Conservation (phyloP, 1,140 invertebrate genomes). For the Ladona fulva region DNA sequence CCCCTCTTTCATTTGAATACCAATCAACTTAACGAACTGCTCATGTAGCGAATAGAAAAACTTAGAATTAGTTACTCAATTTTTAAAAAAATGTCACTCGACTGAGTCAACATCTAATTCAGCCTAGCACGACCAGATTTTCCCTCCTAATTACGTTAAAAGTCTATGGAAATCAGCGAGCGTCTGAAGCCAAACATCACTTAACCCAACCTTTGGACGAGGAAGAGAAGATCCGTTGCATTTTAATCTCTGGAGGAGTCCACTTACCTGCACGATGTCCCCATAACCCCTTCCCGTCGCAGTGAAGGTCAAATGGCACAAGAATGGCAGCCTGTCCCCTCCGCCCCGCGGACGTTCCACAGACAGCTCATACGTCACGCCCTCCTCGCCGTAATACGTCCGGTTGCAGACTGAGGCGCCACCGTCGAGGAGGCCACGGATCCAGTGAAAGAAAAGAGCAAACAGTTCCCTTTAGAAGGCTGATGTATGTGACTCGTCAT, state of each 20-base stretch:
- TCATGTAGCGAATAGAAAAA: too few species aligned
- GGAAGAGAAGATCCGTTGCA: not conserved
- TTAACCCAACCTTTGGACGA: not conserved
- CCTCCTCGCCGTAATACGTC: constrained; percentile 78
- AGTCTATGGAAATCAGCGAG: too few species aligned
- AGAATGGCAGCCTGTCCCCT: constrained; percentile 64
- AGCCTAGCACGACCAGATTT: too few species aligned
- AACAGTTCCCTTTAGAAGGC: too few species aligned
- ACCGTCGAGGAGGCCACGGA: not conserved
- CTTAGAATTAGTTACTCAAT: too few species aligned
- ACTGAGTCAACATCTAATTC: too few species aligned
- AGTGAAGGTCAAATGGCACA: constrained; percentile 81
- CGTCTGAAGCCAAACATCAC: not conserved
- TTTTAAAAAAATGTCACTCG: too few species aligned
- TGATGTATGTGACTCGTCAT: too few species aligned
- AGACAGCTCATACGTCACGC: constrained; percentile 67
- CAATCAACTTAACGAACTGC: too few species aligned
- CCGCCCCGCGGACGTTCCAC: constrained; percentile 55
- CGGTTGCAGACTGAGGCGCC: constrained; percentile 60
- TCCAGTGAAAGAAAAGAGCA: not conserved
- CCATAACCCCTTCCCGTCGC: constrained; percentile 74
- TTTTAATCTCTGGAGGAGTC: constrained; percentile 11
- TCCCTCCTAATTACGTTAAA: too few species aligned
- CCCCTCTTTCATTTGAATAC: too few species aligned
- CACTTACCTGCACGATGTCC: constrained; percentile 66